Conservation (phyloP, 2,888 invertebrate species). For the Tipula unca region DNA sequence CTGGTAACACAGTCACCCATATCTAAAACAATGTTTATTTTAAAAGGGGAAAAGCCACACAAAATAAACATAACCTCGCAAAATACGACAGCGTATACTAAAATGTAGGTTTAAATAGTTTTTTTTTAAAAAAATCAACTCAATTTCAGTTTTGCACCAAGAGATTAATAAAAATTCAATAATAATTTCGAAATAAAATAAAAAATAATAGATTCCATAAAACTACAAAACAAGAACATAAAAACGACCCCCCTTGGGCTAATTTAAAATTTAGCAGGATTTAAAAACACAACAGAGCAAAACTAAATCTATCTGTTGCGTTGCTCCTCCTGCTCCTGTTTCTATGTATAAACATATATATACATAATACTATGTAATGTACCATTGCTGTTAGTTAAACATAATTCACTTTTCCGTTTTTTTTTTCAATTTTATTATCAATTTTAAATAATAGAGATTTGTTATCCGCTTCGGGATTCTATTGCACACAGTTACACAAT, state of each 20-base stretch:
- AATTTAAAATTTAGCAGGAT: neutral
- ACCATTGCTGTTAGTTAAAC: neutral
- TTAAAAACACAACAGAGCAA: neutral
- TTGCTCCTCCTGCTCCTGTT: neutral
- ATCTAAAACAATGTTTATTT: no score
- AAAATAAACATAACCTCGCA: no score
- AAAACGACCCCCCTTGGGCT: neutral
- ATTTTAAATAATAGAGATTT: neutral
- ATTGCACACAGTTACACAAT: neutral
- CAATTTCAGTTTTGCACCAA: neutral
- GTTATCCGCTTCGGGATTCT: neutral
- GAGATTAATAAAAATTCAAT: neutral
- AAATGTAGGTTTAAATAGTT: no score
- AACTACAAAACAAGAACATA: neutral
- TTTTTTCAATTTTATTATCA: neutral
- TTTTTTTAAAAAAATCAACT: neutral
- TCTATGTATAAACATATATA: neutral
- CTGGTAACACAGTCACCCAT: no score
- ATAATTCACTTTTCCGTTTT: neutral
- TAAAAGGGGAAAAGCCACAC: no score
- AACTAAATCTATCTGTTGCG: neutral
- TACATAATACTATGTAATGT: neutral
- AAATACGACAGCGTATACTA: no score
- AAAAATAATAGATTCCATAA: neutral
- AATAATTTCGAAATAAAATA: neutral